These are phyloP conservation scores for Tyto alba DNA, from an alignment of 2,113 vertebrate genomes.

Conservation along the genomic window DNA sequence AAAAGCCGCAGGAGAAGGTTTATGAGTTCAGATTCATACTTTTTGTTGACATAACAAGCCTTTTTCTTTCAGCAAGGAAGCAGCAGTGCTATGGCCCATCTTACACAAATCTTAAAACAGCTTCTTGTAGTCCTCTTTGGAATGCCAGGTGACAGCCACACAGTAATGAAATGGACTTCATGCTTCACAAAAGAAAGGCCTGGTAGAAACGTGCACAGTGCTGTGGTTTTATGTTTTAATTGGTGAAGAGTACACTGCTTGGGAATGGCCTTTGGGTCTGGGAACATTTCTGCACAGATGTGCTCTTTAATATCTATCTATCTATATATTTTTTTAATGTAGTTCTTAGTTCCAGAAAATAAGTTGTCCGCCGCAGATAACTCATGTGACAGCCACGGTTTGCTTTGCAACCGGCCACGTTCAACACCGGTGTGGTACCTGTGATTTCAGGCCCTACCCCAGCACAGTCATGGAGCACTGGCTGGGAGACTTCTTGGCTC, in stretches of 20 bases:
- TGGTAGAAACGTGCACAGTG: not conserved
- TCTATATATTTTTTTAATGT: no score
- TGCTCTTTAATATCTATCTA: not conserved
- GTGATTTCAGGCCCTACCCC: not conserved
- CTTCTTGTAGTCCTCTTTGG: not conserved
- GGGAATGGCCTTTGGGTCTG: not conserved
- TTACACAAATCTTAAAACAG: not conserved
- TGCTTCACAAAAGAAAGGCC: not conserved
- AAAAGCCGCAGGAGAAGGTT: not conserved
- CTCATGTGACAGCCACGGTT: not conserved
- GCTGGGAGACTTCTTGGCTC: not conserved
- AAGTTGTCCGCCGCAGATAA: not conserved
- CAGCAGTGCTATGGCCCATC: not conserved
- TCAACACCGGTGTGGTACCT: not conserved
- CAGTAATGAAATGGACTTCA: not conserved
- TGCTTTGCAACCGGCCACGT: not conserved
- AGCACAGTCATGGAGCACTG: not conserved
- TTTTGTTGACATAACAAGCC: not conserved
- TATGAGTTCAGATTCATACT: not conserved
- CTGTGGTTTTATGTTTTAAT: not conserved
- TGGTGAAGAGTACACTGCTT: not conserved
- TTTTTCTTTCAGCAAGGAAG: not conserved
- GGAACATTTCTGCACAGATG: not conserved
- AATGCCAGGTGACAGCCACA: not conserved
- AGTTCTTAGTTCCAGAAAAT: not conserved